Conservation (phyloP, 92 coral and sea anemone genomes). For the Actinostola sp. region DNA sequence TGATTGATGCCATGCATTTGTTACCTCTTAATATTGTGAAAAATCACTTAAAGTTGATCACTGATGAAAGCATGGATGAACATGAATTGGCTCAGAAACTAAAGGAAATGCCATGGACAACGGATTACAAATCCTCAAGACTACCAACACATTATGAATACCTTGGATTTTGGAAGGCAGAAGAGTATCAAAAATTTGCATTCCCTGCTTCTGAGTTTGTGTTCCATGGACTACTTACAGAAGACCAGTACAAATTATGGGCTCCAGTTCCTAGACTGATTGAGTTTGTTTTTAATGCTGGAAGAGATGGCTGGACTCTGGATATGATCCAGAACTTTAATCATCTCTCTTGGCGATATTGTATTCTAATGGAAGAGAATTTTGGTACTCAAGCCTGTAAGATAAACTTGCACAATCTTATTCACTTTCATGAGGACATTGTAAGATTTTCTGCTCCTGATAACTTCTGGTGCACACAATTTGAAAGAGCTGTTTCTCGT, state of each 20-base stretch:
- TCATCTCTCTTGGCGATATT: conserved; percentile 45
- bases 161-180: conserved; percentile 14
- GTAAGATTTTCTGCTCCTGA: conserved; percentile 52
- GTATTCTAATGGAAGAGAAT: conserved; percentile 46
- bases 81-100: not conserved
- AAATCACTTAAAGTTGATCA: conserved; percentile 12
- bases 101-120: not conserved
- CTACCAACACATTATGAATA: not conserved
- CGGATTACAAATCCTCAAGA: not conserved
- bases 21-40: conserved; percentile 14
- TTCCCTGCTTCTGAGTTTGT: conserved; percentile 58
- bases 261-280: conserved; percentile 43
- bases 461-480: conserved; percentile 50
- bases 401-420: conserved; percentile 54
- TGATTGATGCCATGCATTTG: conserved; percentile 10
- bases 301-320: conserved; percentile 39
- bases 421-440: conserved; percentile 48
- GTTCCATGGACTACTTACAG: conserved; percentile 35
- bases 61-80: not conserved
- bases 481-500: conserved; percentile 62
- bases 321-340: conserved; percentile 39
- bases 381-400: conserved; percentile 45
- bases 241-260: conserved; percentile 31
- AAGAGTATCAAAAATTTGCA: conserved; percentile 59
- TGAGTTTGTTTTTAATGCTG: conserved; percentile 48